Evolutionary conservation across 2,888 invertebrate genomes (phyloP), one percentile per base, ranked within the genome.

Genomic region (Alcis repandata): DNA sequence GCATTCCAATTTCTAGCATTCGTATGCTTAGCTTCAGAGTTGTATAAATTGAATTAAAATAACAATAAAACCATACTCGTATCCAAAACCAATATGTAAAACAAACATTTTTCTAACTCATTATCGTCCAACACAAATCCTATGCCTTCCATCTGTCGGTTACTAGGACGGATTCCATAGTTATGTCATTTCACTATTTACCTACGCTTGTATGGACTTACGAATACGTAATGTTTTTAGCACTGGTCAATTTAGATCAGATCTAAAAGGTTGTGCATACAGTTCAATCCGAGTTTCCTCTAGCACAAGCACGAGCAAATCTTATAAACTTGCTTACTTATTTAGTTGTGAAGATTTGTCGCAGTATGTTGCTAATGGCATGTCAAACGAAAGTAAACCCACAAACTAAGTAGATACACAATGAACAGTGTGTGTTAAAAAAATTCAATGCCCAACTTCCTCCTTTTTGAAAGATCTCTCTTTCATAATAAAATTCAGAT

Each of bases 91-190:
- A 43, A 43, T 10, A 10, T 2, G 4, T 13, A 3, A 2, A 19
- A 13, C 19, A 15, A 43, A 10, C 10, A 20, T 6, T 19, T 4
- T 17, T 6, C 0, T 9, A n/a, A 32, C 9, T 40, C 4, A 38
- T 46, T 61, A 60, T 32, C 43, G 20, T 13, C 15, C 17, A 11
- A 51, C 41, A 51, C 41, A n/a, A 53, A 59, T 45, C 15, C 17
- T 13, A 11, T 51, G 13, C 57, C 36, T n/a, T 46, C 46, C 11
- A 13, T 20, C 36, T 32, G 36, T 65, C 61, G 56, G 64, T 64
- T 51, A 64, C 57, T 67, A 27, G 54, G 59, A 56, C 61, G 36
- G 61, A 46, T 60, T 15, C 43, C 45, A 51, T 56, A 2, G 10
- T 41, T 59, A 61, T 48, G 19, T 52, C 54, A 58, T 22, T 53